Evolutionary conservation across 2,888 invertebrate genomes (phyloP), one percentile per base, ranked within the genome.

Genomic region (Hyppa rectilinea): DNA sequence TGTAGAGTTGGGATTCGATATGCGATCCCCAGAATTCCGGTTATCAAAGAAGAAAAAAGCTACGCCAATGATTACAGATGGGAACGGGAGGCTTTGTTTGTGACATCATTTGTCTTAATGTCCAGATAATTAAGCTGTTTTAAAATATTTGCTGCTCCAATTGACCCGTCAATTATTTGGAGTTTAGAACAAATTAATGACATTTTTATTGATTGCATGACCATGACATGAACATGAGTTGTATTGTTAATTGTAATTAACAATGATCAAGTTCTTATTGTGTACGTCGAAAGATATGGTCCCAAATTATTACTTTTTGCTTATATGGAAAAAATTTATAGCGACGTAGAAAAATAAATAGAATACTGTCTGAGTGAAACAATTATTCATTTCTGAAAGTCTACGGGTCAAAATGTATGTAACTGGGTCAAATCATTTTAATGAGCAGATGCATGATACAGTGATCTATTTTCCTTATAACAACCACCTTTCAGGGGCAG

Each of bases 171-270:
- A 65, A 66, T 74, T 38, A 9, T 50, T 65, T 56, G 10, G 34
- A 43, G 29, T 31, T 12, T n/a, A 43, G 17, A 36, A 49, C 36
- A n/a, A 65, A 74, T 26, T 26, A 34, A 56, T 31, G 4, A 29
- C 31, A 34, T 20, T 14, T 66, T 66, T 58, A 67, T 75, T 50
- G n/a, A 49, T 73, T 65, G 17, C 4, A 40, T 43, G 75, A 53
- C 68, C 73, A 40, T 74, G 72, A 34, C n/a, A n/a, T n/a, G n/a
- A n/a, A n/a, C n/a, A n/a, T n/a, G n/a, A n/a, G n/a, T n/a, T n/a
- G n/a, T n/a, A n/a, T n/a, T n/a, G n/a, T n/a, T n/a, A n/a, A 31
- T 17, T 34, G 1, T 17, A 50, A 36, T 70, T 36, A 50, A 43
- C n/a, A 69, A 26, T 40, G 56, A 49, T 10, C n/a, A 29, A 7